phyloP scores from a whole-genome alignment of 1,140 invertebrate genomes.

The Eupeodes corollae region DNA sequence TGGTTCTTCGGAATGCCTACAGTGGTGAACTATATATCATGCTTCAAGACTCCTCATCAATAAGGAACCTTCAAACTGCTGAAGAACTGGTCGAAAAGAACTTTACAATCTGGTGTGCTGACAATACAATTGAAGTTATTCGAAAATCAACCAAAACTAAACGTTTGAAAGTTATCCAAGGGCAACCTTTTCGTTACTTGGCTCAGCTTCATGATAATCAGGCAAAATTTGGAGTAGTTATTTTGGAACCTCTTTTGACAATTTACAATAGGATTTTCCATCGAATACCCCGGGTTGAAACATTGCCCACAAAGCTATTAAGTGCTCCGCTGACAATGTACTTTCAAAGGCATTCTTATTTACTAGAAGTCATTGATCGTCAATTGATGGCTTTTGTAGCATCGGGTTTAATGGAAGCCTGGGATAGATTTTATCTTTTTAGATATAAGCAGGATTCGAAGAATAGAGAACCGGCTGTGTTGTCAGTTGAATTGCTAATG shows the following conservation, averaged over 20 bases:
- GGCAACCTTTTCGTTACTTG: neutral
- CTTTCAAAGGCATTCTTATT: conserved; percentile 27
- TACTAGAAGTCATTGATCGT: conserved; percentile 14
- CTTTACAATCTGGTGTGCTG: conserved; percentile 16
- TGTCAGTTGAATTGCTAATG: neutral
- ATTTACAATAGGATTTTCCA: conserved; percentile 12
- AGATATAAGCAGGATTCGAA: neutral
- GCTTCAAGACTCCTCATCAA: conserved; percentile 20
- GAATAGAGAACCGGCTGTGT: neutral
- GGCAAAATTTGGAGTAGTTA: conserved; percentile 12
- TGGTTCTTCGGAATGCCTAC: conserved; percentile 26
- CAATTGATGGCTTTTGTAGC: conserved; percentile 23
- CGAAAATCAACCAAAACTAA: conserved; percentile 7
- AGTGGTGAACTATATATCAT: conserved; percentile 23
- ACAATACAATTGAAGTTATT: conserved; percentile 2
- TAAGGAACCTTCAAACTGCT: conserved; percentile 10
- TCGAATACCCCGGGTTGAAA: conserved; percentile 2
- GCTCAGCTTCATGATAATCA: conserved; percentile 13
- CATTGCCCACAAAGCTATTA: conserved; percentile 14
- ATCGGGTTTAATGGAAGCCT: conserved; percentile 14
- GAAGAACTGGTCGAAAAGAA: conserved; percentile 13
- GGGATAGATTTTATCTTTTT: neutral
- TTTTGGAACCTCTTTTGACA: conserved; percentile 12
- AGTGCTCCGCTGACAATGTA: conserved; percentile 25
- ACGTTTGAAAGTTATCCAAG: neutral